Base-by-base conservation (phyloP, 2,888 invertebrate species). In the Meteorus colon region DNA sequence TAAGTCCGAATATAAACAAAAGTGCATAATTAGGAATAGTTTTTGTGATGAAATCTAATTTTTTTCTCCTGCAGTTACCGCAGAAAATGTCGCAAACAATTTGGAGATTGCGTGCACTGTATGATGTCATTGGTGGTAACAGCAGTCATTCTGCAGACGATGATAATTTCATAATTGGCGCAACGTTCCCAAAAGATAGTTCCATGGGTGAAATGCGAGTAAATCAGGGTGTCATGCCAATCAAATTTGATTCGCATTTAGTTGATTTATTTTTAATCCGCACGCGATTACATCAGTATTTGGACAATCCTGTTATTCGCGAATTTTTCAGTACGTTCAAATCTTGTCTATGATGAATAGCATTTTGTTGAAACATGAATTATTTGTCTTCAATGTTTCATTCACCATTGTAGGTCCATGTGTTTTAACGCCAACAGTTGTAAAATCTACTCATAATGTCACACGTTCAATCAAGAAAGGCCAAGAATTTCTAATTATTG, bases 241-340 rank as follows among this genome's bases (percentile, higher is more conserved):
- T 87, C 5, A 80, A 83, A 77, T 86, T 86, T 41, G 84, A 87
- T 79, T 74, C 80, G 8, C 81, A 82, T 74, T 76, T 87, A 29
- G 77, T 88, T n/a, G 84, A 88, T 77, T 79, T 81, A n/a, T 81
- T 89, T 41, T 81, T 89, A 41, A 80, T 82, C 19, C 81, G 87
- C 75, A 88, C 87, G 37, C 83, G 88, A 78, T 79, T 88, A 41
- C 89, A 89, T 65, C 85, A 86, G 63, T 88, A 87, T 73, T 84
- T 85, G 78, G 88, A 88, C 55, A 81, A 82, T 80, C 74, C 82
- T 37, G 65, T 88, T 34, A 74, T 86, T 34, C 82, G 80, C 63
- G 80, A 86, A 37, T 85, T 87, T 66, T 85, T 87, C 77, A 86
- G 89, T 88, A 76, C 82, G 85, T 81, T 66, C 14, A 59, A 5